Conservation (phyloP, 2,888 invertebrate species). For the Aporophyla nigra region DNA sequence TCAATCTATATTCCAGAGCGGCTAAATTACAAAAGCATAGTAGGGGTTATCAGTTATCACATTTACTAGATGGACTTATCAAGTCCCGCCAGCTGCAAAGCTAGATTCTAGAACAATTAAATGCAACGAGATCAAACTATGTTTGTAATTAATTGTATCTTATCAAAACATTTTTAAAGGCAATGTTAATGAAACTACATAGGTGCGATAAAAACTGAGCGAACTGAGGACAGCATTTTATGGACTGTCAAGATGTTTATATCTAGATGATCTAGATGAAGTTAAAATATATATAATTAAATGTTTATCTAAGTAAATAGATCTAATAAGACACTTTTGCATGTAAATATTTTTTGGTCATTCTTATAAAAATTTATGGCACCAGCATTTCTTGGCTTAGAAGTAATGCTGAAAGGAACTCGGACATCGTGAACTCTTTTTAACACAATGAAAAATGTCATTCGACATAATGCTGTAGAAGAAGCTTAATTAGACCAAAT, state of each 20-base stretch:
- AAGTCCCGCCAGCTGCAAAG: constrained; percentile 51
- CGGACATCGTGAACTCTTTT: no score
- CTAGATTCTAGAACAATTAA: constrained; percentile 72
- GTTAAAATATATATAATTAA: no score
- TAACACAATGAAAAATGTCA: no score
- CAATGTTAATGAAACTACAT: constrained; percentile 42
- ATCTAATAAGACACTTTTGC: no score
- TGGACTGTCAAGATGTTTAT: not conserved
- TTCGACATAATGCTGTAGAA: no score
- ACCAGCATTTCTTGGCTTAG: no score
- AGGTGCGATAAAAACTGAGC: constrained; percentile 27
- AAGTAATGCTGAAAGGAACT: no score
- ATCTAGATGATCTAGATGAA: not conserved
- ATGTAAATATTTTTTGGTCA: no score
- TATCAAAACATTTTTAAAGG: constrained; percentile 55
- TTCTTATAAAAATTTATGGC: no score
- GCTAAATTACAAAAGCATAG: not conserved
- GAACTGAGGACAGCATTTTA: not conserved
- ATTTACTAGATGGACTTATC: constrained; percentile 44
- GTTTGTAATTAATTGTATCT: constrained; percentile 61
- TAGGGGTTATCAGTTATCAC: constrained; percentile 40
- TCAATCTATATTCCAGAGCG: constrained; percentile 9
- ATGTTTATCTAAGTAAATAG: no score
- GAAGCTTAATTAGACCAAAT: no score
- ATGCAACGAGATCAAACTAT: constrained; percentile 67